A percentile compares a stretch with the other conserved stretches of the same genome.
Evolutionary conservation across 2,797 vertebrate species (phyloP).

Genomic region (Anguilla anguilla): DNA sequence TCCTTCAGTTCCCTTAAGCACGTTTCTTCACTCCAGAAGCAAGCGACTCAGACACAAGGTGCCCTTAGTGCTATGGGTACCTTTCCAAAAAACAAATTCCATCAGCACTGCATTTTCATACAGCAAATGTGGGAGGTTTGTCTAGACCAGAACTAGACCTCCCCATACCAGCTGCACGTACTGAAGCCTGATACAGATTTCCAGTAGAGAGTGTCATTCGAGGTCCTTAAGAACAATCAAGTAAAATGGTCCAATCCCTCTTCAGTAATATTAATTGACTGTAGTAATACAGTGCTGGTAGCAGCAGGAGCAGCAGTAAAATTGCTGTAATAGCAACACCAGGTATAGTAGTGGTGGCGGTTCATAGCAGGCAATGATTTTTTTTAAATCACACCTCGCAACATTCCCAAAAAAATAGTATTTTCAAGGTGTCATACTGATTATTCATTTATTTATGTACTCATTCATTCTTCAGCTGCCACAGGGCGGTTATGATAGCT

Average conservation of each 20-base stretch:
- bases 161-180: background rate
- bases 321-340: background rate
- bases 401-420: background rate
- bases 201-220: background rate
- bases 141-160: background rate
- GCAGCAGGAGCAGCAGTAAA: background rate
- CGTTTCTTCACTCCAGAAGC: background rate
- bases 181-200: background rate
- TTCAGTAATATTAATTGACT: background rate
- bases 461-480: conserved; percentile 41
- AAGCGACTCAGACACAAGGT: background rate
- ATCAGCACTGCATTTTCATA: background rate
- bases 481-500: conserved; percentile 58
- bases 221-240: background rate
- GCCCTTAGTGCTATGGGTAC: background rate
- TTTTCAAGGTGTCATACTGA: background rate
- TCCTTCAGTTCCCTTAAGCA: background rate
- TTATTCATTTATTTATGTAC: conserved; percentile 21
- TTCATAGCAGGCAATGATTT: background rate
- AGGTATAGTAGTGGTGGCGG: background rate
- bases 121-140: background rate
- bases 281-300: background rate
- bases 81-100: background rate
- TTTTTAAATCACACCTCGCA: background rate
- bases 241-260: background rate